Base-by-base conservation (phyloP, 2,113 vertebrate genomes). In the Ochotona princeps region DNA sequence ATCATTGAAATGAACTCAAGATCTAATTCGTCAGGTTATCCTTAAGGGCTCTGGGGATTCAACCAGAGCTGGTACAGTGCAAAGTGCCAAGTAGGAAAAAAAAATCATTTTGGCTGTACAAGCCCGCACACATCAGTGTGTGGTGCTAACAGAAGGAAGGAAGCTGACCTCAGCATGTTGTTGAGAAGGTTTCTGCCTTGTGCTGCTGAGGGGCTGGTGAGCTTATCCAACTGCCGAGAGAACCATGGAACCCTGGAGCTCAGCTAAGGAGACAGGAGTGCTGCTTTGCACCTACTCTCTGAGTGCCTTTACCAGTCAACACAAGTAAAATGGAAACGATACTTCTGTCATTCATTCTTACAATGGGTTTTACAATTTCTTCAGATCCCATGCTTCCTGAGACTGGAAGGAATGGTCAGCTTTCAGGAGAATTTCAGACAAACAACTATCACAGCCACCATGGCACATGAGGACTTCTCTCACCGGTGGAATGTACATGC, bases 171-270 rank as follows among this genome's bases (percentile, higher is more conserved):
- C 63, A 1, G 0, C 7, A 18, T 44, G 12, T 20, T 15, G 11
- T 17, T 1, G 54, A 17, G 30, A 81, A 5, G 3, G 1, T 54
- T 9, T 81, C 13, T 7, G 18, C 25, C 26, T n/a, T n/a, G n/a
- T 1, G 61, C 10, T 5, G 21, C 10, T 49, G 6, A n/a, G 7
- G 28, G 26, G 1, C 28, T 86, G 30, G 11, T 5, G 5, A 69
- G 67, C 2, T 65, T 13, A 49, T n/a, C 9, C 12, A 72, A 35
- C 25, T 35, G 23, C 30, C 20, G 12, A 7, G 32, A 13, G 10
- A 7, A 7, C 0, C 2, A 5, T 15, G 8, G 1, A 66, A 84
- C 44, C 6, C 2, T 25, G 26, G 2, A 28, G 23, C 1, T 57
- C 17, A 82, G 15, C 28, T 10, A 20, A 35, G 15, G 14, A 8